These are phyloP conservation scores for Aleadryas rufinucha DNA, from an alignment of 2,113 vertebrate species.

Conservation along the genomic window DNA sequence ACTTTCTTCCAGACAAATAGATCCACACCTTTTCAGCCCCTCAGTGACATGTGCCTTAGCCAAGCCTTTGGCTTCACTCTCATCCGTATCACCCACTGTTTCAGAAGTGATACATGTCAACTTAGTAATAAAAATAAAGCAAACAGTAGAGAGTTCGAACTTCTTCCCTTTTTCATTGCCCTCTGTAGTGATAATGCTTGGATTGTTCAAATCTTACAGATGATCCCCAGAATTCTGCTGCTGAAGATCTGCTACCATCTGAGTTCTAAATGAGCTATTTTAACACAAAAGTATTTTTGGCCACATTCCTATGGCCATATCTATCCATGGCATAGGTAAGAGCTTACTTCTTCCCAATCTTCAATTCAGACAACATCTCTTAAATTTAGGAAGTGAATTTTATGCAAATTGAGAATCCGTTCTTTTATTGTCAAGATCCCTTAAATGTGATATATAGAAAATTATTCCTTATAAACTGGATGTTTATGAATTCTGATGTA, in stretches of 20 bases:
- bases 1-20: conserved; percentile 9
- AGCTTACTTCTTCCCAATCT: neutral
- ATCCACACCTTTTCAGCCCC: neutral
- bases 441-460: neutral
- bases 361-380: neutral
- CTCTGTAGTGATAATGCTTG: neutral
- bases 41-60: neutral
- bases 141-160: neutral
- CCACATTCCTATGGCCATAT: neutral
- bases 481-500: neutral
- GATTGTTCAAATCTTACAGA: neutral
- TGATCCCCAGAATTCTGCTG: neutral
- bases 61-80: neutral
- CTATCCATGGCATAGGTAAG: neutral
- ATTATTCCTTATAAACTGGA: neutral
- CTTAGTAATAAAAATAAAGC: conserved; percentile 8
- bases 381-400: neutral
- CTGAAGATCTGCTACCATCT: neutral
- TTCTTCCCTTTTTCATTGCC: neutral
- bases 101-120: conserved; percentile 12
- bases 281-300: neutral
- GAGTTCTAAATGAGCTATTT: neutral
- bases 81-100: neutral
- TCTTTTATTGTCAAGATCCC: neutral
- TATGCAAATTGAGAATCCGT: neutral